Evolutionary conservation across 2,888 invertebrate species (phyloP), one percentile per base, ranked within the genome.

Genomic region (Aelia acuminata): DNA sequence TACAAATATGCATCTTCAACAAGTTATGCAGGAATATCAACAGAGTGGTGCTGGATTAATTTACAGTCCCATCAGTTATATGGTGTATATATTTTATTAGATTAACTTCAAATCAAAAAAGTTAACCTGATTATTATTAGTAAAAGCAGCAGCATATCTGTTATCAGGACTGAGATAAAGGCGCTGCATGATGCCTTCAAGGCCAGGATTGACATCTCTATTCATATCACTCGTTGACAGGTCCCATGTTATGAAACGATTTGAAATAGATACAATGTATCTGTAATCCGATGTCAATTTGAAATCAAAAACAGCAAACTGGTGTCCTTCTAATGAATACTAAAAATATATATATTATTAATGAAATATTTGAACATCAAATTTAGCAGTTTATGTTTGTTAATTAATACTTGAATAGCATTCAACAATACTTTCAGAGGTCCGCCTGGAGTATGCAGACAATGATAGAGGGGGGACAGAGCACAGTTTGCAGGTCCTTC

Each of bases 371-470:
- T 50, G 84, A 39, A 22, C 11, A 49, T 80, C 31, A 57, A n/a
- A 87, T 13, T 15, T 26, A 85, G 22, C 20, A 26, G 3, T 50
- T 20, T 20, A 7, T 10, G n/a, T 26, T 49, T 85, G 49, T 26
- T 43, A 26, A 31, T 70, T 84, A n/a, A 26, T 84, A 50, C 26
- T 11, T 57, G 26, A 26, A 57, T 53, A 53, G 22, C n/a, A n/a
- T 13, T 57, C 26, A 63, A 57, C n/a, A 13, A 43, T 92, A 97
- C 97, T 94, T 99, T 99, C 10, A 99, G 93, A 0, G 99, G 99
- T 2, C 99, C 99, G 84, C 99, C 99, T n/a, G 99, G 99, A 1
- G 99, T 99, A 92, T 99, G 99, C 90, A 99, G 93, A 91, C 98
- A 99, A 92, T 99, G 99, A 92, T 98, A 98, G 0, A 97, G 95